These are phyloP conservation scores for Gobionotothen gibberifrons DNA, from an alignment of 2,797 vertebrate genomes.

Conservation along the genomic window DNA sequence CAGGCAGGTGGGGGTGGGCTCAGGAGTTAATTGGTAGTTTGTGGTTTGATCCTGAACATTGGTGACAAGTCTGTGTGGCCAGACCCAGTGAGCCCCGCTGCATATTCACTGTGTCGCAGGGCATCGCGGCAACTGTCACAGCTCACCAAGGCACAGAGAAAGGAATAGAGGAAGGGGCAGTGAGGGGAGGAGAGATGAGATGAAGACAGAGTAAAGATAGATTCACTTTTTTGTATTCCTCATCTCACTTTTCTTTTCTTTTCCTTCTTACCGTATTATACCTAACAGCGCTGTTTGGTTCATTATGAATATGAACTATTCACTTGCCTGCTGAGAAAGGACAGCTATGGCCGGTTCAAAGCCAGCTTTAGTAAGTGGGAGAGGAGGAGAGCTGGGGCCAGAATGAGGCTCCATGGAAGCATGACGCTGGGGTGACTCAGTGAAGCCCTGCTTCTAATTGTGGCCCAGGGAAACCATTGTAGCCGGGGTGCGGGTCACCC, in stretches of 20 bases:
- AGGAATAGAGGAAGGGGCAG: constrained; percentile 23
- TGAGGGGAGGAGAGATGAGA: constrained; percentile 17
- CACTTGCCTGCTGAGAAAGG: constrained; percentile 34
- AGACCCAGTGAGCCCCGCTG: constrained; percentile 86
- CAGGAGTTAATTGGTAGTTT: constrained; percentile 92
- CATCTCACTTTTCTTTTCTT: constrained; percentile 15
- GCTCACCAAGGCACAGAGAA: constrained; percentile 40
- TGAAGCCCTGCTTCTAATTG: constrained; percentile 77
- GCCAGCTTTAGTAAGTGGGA: neutral
- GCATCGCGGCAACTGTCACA: constrained; percentile 87
- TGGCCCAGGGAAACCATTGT: constrained; percentile 76
- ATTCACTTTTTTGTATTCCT: constrained; percentile 8
- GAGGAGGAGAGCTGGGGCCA: constrained; percentile 11
- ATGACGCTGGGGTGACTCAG: constrained; percentile 74
- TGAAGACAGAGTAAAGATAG: neutral
- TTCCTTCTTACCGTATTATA: neutral
- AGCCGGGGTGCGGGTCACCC: constrained; percentile 72
- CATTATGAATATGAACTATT: constrained; percentile 21
- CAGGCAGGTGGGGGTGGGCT: constrained; percentile 74
- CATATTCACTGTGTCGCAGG: constrained; percentile 91
- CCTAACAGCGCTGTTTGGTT: constrained; percentile 11
- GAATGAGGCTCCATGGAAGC: constrained; percentile 43
- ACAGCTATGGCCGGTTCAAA: neutral
- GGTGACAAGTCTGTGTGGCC: constrained; percentile 88
- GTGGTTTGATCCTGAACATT: constrained; percentile 85